Evolutionary conservation across 2,888 invertebrate genomes (phyloP).

Genomic region (Lasioglossum calceatum): DNA sequence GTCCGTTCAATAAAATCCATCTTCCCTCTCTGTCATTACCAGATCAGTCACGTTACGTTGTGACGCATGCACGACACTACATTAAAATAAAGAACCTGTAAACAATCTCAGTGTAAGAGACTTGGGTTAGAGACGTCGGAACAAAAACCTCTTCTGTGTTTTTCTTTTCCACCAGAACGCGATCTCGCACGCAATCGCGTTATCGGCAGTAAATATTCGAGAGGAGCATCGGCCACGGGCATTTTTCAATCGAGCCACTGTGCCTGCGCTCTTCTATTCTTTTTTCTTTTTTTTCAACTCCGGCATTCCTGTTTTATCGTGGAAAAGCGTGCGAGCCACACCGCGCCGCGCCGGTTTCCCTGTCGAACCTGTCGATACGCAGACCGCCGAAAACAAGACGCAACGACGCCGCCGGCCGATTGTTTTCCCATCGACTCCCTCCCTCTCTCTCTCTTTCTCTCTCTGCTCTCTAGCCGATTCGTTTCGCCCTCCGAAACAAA

Average conservation of each 20-base stretch:
- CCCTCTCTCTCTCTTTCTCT: neutral
- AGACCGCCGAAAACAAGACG: constrained; percentile 14
- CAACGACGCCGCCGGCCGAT: constrained; percentile 10
- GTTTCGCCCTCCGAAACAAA: neutral
- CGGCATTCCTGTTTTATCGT: neutral
- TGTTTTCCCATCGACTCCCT: neutral
- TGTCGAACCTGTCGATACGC: constrained; percentile 20
- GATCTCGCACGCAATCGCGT: neutral
- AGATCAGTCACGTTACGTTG: no score
- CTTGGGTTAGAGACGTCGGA: no score
- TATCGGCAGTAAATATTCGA: constrained; percentile 19
- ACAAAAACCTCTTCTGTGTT: no score
- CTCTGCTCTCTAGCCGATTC: neutral
- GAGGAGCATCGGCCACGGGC: neutral
- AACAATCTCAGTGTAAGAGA: no score
- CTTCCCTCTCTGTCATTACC: neutral
- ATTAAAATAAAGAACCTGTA: no score
- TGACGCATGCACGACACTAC: no score
- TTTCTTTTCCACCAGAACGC: neutral
- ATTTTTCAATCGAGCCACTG: constrained; percentile 30
- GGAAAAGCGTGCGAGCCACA: neutral
- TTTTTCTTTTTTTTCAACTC: neutral
- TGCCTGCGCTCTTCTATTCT: neutral
- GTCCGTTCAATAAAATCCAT: neutral
- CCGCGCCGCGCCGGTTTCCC: constrained; percentile 8